These are phyloP conservation scores for Chaenogobius annularis DNA, from an alignment of 2,113 vertebrate species.

Conservation along the genomic window DNA sequence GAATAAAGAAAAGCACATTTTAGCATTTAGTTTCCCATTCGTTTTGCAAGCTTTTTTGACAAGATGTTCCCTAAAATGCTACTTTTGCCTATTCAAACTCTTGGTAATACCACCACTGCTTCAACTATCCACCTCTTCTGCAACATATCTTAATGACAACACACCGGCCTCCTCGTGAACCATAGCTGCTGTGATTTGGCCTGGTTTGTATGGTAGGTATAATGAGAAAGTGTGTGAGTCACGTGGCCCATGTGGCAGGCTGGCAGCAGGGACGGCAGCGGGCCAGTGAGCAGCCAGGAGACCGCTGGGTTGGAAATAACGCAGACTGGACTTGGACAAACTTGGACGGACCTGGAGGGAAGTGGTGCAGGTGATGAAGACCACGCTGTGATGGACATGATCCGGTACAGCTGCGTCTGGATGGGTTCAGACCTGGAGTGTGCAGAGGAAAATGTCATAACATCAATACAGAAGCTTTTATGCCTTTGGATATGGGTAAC, in stretches of 20 bases:
- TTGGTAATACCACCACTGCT: too few relatives aligned
- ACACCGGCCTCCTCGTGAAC: constrained; percentile 32
- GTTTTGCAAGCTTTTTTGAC: too few relatives aligned
- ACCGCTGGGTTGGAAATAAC: not conserved
- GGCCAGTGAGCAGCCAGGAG: not conserved
- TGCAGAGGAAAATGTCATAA: not conserved
- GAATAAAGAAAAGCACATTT: too few relatives aligned
- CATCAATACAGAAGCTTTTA: not conserved
- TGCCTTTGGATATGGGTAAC: not conserved
- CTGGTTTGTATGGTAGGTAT: constrained; percentile 44
- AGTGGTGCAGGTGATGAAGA: not conserved
- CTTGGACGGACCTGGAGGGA: not conserved
- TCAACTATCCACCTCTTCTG: constrained; percentile 2
- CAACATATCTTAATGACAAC: constrained; percentile 23
- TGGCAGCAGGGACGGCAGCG: not conserved
- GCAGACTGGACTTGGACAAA: not conserved
- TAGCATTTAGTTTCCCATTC: too few relatives aligned
- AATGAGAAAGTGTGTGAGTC: constrained; percentile 16
- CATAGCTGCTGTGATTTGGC: constrained; percentile 53
- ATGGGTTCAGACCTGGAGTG: not conserved
- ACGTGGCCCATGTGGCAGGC: constrained; percentile 55
- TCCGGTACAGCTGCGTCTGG: not conserved
- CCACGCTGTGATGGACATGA: not conserved
- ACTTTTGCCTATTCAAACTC: too few relatives aligned
- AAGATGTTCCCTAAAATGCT: too few relatives aligned